phyloP scores from a whole-genome alignment of 2,113 vertebrate species.

The Scomber scombrus region DNA sequence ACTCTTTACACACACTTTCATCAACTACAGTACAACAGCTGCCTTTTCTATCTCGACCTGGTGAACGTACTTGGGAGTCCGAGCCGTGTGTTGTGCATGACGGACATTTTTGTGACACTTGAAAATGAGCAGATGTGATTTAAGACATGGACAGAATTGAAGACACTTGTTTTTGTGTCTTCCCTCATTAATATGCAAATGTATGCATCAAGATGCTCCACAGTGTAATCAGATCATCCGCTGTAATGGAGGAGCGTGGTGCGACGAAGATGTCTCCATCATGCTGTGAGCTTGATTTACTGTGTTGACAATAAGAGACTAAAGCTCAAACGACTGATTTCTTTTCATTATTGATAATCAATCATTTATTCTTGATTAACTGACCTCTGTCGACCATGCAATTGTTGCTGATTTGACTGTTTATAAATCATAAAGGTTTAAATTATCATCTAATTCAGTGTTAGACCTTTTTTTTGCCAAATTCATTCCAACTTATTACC shows the following conservation, averaged over 20 bases:
- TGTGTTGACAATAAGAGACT: background rate
- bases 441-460: no score
- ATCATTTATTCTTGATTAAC: no score
- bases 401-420: no score
- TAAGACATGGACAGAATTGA: background rate
- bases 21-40: background rate
- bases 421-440: no score
- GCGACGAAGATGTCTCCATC: background rate
- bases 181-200: conserved; percentile 1
- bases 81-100: background rate
- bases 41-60: background rate
- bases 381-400: no score
- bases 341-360: no score
- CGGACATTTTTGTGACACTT: background rate
- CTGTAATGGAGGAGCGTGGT: background rate
- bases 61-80: background rate
- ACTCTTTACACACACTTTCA: conserved; percentile 52
- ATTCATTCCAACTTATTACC: no score
- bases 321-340: no score
- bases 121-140: background rate
- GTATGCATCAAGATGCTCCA: background rate
- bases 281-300: background rate
- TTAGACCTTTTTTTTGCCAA: no score
- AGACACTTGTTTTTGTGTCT: no score
- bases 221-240: background rate